Base-by-base conservation (phyloP, 2,113 vertebrate species). In the Alethe diademata region DNA sequence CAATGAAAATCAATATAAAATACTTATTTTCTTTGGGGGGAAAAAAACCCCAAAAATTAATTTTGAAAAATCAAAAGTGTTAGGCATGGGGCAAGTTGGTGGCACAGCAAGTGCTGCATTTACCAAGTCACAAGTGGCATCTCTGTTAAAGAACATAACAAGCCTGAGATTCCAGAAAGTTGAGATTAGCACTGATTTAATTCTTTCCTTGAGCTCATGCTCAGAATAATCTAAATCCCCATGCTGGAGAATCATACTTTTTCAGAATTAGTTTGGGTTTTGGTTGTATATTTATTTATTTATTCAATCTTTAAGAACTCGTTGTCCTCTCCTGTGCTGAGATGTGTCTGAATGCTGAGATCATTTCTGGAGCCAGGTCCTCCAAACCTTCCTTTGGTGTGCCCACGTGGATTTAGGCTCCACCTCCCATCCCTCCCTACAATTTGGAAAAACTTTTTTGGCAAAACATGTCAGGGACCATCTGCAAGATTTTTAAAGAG, bases 91-190 rank as follows among this genome's bases (percentile, higher is more conserved):
- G 18, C 33, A 62, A 28, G 67, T 26, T 8, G 0, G 19, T 57
- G 33, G 36, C 74, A 79, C 29, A 78, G 33, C 42, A 81, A 69
- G 5, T 42, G 14, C 19, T 73, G 36, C 29, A 45, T 61, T 78
- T 92, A 67, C 70, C 69, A 84, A 65, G 65, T 54, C 36, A 94
- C 71, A 95, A 90, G 70, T 12, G 90, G 28, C 69, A 80, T 58
- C 70, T 64, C 85, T 70, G 36, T 65, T 82, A 88, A 78, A 45
- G 35, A 92, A n/a, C 5, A 73, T 81, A 80, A 83, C 23, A 64
- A 90, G 31, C 42, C 48, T 58, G 16, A 69, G 38, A 69, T 67
- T 92, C 38, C 43, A 75, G 50, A 94, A 93, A 62, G 18, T 40
- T 60, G 67, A 64, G 29, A 45, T 36, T 43, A 70, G 54, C 45